Evolutionary conservation across 2,113 vertebrate species (phyloP), one percentile per base, ranked within the genome.

Genomic region (Meriones unguiculatus): DNA sequence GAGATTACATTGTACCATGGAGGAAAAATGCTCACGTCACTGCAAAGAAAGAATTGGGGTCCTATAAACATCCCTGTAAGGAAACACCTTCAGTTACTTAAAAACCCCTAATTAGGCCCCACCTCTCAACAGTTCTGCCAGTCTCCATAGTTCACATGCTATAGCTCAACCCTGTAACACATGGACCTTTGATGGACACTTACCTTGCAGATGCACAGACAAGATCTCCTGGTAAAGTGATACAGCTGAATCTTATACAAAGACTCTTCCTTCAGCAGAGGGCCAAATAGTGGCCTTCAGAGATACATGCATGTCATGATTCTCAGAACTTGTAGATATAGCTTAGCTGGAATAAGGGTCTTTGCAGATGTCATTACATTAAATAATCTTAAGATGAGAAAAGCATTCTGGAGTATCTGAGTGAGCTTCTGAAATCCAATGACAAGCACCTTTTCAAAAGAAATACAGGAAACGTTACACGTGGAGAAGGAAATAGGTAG

Each of bases 331-430:
- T 88, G 38, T 81, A n/a, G 7, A 41, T 52, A 2, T 72, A 76
- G 93, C 2, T 57, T 81, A 50, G 59, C 18, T 86, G 81, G 14
- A 73, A 64, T 70, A 92, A 80, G 10, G 11, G 59, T 57, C 46
- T 89, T 84, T 62, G 15, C 15, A 46, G 20, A 65, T n/a, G 0
- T 57, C n/a, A 62, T 28, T 80, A 95, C 84, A 38, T 41, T 46
- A 95, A 67, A 69, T 62, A n/a, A 93, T 94, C 20, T 65, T 75
- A 65, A 54, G 14, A 88, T 20, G 7, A 90, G 57, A 57, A 84
- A 28, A 89, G 5, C 13, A 78, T 67, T 25, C 20, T 62, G 59
- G 46, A 81, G 38, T 59, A 85, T 54, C 57, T 22, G 13, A 15
- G 24, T 81, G 54, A 24, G 9, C 5, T 41, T 62, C 46, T 7